Percentiles rank a stretch among this genome's conserved stretches.
phyloP scores from a whole-genome alignment of 1,140 invertebrate species.

The Zaprionus tsacasi region DNA sequence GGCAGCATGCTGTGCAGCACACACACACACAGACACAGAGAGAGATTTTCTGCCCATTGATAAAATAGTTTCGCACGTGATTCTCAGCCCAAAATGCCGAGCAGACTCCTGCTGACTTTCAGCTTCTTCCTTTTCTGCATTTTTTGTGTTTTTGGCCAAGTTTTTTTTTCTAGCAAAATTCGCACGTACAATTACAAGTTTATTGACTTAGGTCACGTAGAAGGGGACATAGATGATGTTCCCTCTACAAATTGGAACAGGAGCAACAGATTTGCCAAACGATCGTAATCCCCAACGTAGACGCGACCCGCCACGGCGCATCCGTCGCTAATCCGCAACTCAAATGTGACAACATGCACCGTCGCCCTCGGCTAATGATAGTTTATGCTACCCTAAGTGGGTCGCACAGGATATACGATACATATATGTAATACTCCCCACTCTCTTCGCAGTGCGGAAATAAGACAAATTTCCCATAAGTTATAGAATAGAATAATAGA shows the following conservation, averaged over 20 bases:
- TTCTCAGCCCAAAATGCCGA: conserved; percentile 60
- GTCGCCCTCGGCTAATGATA: conserved; percentile 68
- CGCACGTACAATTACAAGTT: conserved; percentile 69
- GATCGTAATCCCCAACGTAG: conserved; percentile 81
- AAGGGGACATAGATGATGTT: not conserved
- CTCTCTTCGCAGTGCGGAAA: conserved; percentile 35
- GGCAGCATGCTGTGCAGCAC: conserved; percentile 49
- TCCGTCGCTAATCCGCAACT: conserved; percentile 81
- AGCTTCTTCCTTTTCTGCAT: not conserved
- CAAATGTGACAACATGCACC: conserved; percentile 81
- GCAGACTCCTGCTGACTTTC: conserved; percentile 62
- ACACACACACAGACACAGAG: conserved; percentile 25
- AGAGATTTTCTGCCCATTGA: conserved; percentile 60
- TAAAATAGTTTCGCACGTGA: conserved; percentile 79
- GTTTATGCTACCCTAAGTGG: conserved; percentile 68
- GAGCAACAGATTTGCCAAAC: conserved; percentile 84
- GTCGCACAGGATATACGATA: conserved; percentile 53
- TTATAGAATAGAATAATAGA: conserved; percentile 16
- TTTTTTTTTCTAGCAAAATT: conserved; percentile 46
- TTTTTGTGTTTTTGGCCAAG: not conserved
- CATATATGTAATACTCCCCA: not conserved
- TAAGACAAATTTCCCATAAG: conserved; percentile 35
- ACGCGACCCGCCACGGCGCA: conserved; percentile 21
- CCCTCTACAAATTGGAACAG: conserved; percentile 40
- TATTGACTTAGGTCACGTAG: conserved; percentile 79